Conservation (phyloP, 2,113 vertebrate genomes). For the Siniperca chuatsi region DNA sequence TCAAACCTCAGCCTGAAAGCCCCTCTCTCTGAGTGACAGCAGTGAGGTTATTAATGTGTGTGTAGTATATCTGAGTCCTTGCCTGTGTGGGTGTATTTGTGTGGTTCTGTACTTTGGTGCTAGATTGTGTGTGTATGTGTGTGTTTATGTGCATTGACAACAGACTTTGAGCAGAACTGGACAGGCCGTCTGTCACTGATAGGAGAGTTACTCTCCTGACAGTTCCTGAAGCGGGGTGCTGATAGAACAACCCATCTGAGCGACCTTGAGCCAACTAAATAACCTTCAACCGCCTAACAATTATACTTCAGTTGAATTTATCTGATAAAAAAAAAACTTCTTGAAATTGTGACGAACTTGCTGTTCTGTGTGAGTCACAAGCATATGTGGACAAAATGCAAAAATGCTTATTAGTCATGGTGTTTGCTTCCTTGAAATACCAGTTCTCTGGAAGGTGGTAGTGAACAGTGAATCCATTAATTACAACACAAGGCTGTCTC, state of each 20-base stretch:
- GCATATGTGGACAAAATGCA: conserved; percentile 34
- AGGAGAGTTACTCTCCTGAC: conserved; percentile 59
- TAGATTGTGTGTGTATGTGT: conserved; percentile 16
- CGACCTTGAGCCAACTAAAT: conserved; percentile 53
- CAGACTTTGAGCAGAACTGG: conserved; percentile 53
- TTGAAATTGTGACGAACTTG: conserved; percentile 19
- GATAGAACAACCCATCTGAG: conserved; percentile 44
- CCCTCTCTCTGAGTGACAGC: conserved; percentile 56
- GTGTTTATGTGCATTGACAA: conserved; percentile 47
- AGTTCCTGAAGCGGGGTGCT: conserved; percentile 37
- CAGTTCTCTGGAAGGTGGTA: background rate
- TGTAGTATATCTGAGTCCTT: conserved; percentile 25
- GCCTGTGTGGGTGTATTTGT: conserved; percentile 30
- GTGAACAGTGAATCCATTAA: background rate
- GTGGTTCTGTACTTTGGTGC: conserved; percentile 23
- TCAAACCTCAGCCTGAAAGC: conserved; percentile 44
- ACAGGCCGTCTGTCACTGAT: conserved; percentile 51
- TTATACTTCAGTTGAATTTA: background rate
- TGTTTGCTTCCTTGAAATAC: background rate
- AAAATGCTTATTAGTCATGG: conserved; percentile 40
- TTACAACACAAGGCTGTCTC: conserved; percentile 18
- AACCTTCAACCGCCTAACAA: background rate
- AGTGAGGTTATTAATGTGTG: conserved; percentile 51
- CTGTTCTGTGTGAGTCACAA: conserved; percentile 38
- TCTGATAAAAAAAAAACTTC: background rate